Percentiles rank a stretch among this genome's conserved stretches.
Conservation (phyloP, 2,888 invertebrate species). For the Bombylius major region DNA sequence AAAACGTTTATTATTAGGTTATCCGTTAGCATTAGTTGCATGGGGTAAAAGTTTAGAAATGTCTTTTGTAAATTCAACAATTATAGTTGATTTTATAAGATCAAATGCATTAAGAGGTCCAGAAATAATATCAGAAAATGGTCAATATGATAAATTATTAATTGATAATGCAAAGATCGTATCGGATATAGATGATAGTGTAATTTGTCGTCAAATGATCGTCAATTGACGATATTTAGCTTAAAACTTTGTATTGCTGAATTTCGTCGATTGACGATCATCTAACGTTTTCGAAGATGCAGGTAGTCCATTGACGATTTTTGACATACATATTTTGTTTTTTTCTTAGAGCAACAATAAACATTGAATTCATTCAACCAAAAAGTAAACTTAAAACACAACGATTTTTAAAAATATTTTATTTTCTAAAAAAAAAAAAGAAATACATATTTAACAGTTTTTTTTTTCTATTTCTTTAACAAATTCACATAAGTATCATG, state of each 20-base stretch:
- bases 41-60: conserved; percentile 64
- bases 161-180: conserved; percentile 7
- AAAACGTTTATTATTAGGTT: conserved; percentile 39
- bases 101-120: conserved; percentile 47
- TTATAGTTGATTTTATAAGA: conserved; percentile 49
- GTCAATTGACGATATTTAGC: too few species aligned
- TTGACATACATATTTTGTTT: too few species aligned
- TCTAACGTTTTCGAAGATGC: too few species aligned
- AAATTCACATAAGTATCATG: conserved; percentile 89
- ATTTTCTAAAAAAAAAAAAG: too few species aligned
- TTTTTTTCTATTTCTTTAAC: conserved; percentile 51
- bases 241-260: too few species aligned
- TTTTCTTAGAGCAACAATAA: too few species aligned
- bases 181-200: conserved; percentile 7
- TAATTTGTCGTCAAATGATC: too few species aligned
- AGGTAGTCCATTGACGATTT: too few species aligned
- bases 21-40: conserved; percentile 57
- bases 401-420: too few species aligned
- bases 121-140: conserved; percentile 20
- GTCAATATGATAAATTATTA: conserved; percentile 10
- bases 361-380: too few species aligned
- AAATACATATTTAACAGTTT: neutral
- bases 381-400: too few species aligned
- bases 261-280: too few species aligned
- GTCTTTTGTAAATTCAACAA: conserved; percentile 47